These are phyloP conservation scores for Sebastes ruberrimus DNA, from an alignment of 2,797 vertebrate species.

Conservation along the genomic window DNA sequence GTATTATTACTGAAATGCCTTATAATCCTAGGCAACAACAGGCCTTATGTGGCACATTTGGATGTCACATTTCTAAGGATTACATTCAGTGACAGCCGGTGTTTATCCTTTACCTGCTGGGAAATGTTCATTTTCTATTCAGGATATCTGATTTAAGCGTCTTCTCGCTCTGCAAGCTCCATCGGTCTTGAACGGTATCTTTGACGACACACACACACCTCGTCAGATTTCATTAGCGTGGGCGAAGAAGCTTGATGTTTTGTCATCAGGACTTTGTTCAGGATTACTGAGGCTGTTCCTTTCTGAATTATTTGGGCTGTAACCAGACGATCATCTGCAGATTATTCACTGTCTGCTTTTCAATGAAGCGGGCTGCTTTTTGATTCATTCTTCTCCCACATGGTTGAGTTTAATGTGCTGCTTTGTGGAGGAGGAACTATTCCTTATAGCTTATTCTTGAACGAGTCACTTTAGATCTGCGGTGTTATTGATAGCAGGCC, in stretches of 20 bases:
- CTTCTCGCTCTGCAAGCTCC: slow-evolving; percentile 16
- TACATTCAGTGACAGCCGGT: background rate
- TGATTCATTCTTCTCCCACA: slow-evolving; percentile 53
- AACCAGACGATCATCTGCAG: slow-evolving; percentile 23
- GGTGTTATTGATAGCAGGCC: background rate
- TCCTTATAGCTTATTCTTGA: slow-evolving; percentile 26
- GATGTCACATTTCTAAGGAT: background rate
- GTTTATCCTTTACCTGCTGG: slow-evolving; percentile 26
- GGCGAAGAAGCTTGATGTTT: slow-evolving; percentile 41
- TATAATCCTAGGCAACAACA: slow-evolving; percentile 12
- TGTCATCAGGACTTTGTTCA: slow-evolving; percentile 25
- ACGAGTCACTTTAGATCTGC: slow-evolving; percentile 9
- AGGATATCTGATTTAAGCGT: slow-evolving; percentile 23
- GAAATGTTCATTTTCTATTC: slow-evolving; percentile 24
- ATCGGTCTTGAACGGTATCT: slow-evolving; percentile 39
- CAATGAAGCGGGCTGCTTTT: slow-evolving; percentile 19
- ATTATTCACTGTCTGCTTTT: slow-evolving; percentile 47
- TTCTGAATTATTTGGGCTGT: slow-evolving; percentile 25
- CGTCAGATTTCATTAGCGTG: slow-evolving; percentile 51
- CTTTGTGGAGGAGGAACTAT: slow-evolving; percentile 40
- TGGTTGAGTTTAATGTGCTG: slow-evolving; percentile 45
- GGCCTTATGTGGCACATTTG: background rate
- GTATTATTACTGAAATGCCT: slow-evolving; percentile 1
- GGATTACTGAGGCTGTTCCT: slow-evolving; percentile 27
- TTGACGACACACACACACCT: slow-evolving; percentile 17